Conservation (phyloP, 2,797 vertebrate species). For the Scyliorhinus canicula region DNA sequence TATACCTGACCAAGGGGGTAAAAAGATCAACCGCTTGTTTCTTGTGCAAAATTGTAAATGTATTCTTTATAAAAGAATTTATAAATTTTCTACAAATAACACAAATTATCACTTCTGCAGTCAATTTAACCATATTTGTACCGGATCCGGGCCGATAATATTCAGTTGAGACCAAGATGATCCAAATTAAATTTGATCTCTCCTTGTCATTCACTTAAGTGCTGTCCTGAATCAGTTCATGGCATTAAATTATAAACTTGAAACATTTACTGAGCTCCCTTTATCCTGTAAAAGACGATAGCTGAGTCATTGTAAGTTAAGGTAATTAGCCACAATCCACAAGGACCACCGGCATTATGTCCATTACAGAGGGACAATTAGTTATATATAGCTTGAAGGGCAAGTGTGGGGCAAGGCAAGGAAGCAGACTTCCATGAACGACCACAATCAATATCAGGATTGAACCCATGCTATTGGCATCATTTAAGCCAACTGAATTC, state of each 20-base stretch:
- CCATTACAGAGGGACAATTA: neutral
- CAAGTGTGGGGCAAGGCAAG: neutral
- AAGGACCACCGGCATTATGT: neutral
- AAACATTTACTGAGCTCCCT: neutral
- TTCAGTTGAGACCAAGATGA: neutral
- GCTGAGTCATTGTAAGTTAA: neutral
- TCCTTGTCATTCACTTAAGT: neutral
- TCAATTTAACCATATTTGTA: neutral
- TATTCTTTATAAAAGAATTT: neutral
- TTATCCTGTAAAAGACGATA: neutral
- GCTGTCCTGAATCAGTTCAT: conserved; percentile 14
- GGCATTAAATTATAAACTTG: neutral
- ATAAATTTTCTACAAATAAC: neutral
- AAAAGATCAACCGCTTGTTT: neutral
- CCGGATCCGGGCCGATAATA: neutral
- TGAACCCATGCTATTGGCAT: neutral
- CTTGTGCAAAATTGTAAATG: neutral
- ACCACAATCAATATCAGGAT: neutral
- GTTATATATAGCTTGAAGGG: neutral
- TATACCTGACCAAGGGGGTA: neutral
- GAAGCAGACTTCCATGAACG: neutral
- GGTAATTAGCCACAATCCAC: neutral
- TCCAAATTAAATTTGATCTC: conserved; percentile 19
- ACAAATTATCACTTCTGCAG: neutral
- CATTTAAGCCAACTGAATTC: neutral